Conservation (phyloP, 92 coral and sea anemone genomes). For the Zoanthus solanderi region DNA sequence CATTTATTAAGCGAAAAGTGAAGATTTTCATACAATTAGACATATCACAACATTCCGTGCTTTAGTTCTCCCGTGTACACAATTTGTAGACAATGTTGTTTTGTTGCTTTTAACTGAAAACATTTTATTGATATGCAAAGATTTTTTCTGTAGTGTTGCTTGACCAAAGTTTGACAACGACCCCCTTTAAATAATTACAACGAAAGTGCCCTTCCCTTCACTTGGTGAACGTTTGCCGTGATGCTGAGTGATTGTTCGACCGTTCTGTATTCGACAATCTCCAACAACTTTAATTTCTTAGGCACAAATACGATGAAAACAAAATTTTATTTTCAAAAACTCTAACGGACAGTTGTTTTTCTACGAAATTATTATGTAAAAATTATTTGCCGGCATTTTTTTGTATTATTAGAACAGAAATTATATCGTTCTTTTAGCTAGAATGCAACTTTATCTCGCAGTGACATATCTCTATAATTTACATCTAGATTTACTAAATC, state of each 20-base stretch:
- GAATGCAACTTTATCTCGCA: slow-evolving; percentile 17
- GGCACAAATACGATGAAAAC: no score
- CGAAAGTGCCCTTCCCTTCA: neutral
- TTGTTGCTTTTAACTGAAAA: slow-evolving; percentile 1
- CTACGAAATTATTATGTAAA: no score
- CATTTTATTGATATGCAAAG: neutral
- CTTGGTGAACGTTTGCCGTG: neutral
- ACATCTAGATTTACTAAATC: neutral
- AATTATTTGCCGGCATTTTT: no score
- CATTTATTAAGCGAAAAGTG: neutral
- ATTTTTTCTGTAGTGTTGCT: neutral
- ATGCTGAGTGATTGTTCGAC: neutral
- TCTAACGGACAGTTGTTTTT: no score
- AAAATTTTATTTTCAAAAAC: no score
- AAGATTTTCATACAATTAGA: neutral
- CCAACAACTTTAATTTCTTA: neutral
- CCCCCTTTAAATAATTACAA: neutral
- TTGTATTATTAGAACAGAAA: no score
- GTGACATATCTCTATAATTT: neutral
- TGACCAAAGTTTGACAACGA: neutral
- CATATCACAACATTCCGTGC: neutral
- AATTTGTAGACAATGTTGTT: neutral
- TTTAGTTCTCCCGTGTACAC: slow-evolving; percentile 28
- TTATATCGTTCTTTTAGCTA: neutral
- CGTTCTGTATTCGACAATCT: neutral